Base-by-base conservation (phyloP, 1,140 invertebrate species). In the Zaprionus ornatus region DNA sequence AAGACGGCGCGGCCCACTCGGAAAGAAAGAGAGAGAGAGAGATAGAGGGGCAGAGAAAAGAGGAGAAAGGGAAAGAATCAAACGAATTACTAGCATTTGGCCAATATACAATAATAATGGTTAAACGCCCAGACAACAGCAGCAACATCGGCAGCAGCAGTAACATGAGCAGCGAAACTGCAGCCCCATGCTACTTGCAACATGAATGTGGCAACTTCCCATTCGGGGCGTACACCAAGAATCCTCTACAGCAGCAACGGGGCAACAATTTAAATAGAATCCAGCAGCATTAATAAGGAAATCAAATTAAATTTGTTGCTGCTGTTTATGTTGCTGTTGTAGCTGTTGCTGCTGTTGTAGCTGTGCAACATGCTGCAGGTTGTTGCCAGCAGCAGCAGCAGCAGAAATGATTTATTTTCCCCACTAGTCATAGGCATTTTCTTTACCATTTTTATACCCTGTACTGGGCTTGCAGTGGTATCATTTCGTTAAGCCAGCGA, bases 101-200 rank as follows among this genome's bases (percentile, higher is more conserved):
- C 80, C 80, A 82, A 83, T 82, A 83, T 83, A 66, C 54, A 42
- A 82, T 83, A 82, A 82, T 82, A 82, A 82, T 82, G 71, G 80
- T 59, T 83, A 76, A 83, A 82, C 80, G 80, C 80, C 80, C 80
- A 82, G 75, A 75, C 70, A 74, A 35, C 60, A 21, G 23, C 61
- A 45, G 23, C 69, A 45, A 27, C 63, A 45, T 13, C 48, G 35
- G 27, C 57, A 37, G 17, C 50, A 48, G 37, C 61, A 59, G 17
- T 60, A 76, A 50, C 64, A 73, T 50, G 69, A 62, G 42, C 37
- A 27, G 37, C 27, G 40, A 60, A 77, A 63, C 64, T 61, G 37
- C 63, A 21, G 29, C 48, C 29, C 12, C 48, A 63, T 54, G 42
- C 64, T 45, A 29, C 48, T 42, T 59, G 57, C 62, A 55, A 79